phyloP scores from a whole-genome alignment of 1,140 invertebrate species.

The Cotesia vestalis region DNA sequence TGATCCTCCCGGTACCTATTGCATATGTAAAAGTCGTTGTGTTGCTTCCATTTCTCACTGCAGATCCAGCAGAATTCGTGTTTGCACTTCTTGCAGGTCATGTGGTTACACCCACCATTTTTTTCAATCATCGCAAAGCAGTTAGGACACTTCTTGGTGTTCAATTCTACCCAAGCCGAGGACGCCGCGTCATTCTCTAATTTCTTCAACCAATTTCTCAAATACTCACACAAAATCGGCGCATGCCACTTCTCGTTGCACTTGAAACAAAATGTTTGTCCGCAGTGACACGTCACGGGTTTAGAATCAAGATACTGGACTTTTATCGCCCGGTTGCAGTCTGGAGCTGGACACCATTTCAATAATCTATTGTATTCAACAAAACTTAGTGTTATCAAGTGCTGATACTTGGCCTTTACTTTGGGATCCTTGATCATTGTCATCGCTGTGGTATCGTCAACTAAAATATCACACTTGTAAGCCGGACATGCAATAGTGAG shows the following conservation, averaged over 20 bases:
- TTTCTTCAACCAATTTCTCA: slow-evolving; percentile 98
- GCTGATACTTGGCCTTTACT: slow-evolving; percentile 96
- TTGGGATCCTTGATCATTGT: slow-evolving; percentile 89
- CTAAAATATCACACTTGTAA: slow-evolving; percentile 90
- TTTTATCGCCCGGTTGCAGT: slow-evolving; percentile 96
- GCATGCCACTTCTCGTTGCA: slow-evolving; percentile 99
- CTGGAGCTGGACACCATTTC: slow-evolving; percentile 96
- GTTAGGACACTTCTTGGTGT: slow-evolving; percentile 99
- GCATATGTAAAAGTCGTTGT: slow-evolving; percentile 97
- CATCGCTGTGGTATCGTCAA: slow-evolving; percentile 97
- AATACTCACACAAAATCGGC: slow-evolving; percentile 92
- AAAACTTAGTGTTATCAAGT: slow-evolving; percentile 98
- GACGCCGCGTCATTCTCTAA: slow-evolving; percentile 99
- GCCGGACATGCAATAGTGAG: slow-evolving; percentile 97
- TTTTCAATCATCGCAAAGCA: slow-evolving; percentile 98
- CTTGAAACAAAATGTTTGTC: slow-evolving; percentile 94
- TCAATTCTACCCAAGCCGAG: slow-evolving; percentile 99
- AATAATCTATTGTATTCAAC: slow-evolving; percentile 97
- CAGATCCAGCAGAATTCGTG: slow-evolving; percentile 99
- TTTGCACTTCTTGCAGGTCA: slow-evolving; percentile 99
- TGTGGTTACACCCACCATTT: slow-evolving; percentile 99
- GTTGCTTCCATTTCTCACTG: slow-evolving; percentile 97
- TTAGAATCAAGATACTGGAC: slow-evolving; percentile 91
- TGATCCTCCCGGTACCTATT: slow-evolving; percentile 77
- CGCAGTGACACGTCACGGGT: slow-evolving; percentile 92